These are phyloP conservation scores for Chiloscyllium punctatum DNA, from an alignment of 2,797 vertebrate species.

Conservation along the genomic window DNA sequence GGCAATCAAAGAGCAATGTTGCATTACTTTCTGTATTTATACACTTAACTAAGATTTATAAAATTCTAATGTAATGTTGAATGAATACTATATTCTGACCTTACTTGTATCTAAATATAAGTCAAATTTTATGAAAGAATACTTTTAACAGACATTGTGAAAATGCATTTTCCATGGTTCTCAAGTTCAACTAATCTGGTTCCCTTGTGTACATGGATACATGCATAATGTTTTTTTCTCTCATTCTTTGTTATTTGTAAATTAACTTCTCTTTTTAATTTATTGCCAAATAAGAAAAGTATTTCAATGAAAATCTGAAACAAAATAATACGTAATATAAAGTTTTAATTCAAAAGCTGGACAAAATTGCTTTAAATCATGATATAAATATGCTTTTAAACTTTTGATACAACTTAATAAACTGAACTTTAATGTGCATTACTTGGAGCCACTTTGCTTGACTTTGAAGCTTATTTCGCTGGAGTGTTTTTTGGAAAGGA, in stretches of 20 bases:
- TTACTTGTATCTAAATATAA: neutral
- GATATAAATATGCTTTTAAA: conserved; percentile 1
- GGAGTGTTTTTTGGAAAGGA: conserved; percentile 41
- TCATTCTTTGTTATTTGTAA: neutral
- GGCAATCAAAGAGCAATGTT: neutral
- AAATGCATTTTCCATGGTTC: neutral
- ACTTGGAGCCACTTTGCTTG: neutral
- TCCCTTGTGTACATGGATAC: neutral
- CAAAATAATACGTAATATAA: neutral
- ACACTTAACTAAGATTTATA: neutral
- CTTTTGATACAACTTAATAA: conserved; percentile 29
- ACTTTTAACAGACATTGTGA: neutral
- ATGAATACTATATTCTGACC: neutral
- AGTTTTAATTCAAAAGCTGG: neutral
- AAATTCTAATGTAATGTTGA: neutral
- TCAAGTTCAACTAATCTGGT: neutral
- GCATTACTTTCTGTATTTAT: conserved; percentile 13
- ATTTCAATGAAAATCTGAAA: conserved; percentile 4
- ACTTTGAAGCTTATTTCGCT: conserved; percentile 40
- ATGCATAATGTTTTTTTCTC: neutral
- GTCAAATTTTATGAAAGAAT: neutral
- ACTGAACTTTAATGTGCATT: conserved; percentile 25
- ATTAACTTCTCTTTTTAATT: neutral
- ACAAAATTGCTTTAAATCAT: neutral
- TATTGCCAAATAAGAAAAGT: neutral